Percentiles rank a stretch among this genome's conserved stretches.
Evolutionary conservation across 2,888 invertebrate species (phyloP).

Genomic region (Prionchulus punctatus): DNA sequence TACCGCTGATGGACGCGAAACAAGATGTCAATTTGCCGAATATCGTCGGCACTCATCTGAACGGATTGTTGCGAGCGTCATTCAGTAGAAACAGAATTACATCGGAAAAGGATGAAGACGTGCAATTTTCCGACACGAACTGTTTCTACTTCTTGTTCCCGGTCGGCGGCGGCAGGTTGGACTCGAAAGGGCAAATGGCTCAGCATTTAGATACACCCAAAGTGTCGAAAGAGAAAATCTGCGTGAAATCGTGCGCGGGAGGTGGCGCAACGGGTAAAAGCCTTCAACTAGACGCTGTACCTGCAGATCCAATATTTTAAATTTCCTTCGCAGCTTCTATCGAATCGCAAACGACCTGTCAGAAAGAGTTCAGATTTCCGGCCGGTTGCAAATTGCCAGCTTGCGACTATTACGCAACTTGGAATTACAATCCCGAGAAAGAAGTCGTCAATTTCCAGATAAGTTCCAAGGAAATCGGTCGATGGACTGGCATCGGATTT

Average conservation of each 20-base stretch:
- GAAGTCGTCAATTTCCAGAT: slow-evolving; percentile 29
- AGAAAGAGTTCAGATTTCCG: slow-evolving; percentile 28
- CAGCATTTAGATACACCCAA: neutral
- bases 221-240: neutral
- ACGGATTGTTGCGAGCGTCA: slow-evolving; percentile 26
- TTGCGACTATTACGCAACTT: slow-evolving; percentile 30
- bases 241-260: neutral
- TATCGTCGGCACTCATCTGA: slow-evolving; percentile 20
- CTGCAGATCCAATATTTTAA: neutral
- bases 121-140: slow-evolving; percentile 19
- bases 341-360: slow-evolving; percentile 11
- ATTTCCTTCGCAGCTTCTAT: neutral
- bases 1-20: slow-evolving; percentile 13
- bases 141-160: slow-evolving; percentile 25
- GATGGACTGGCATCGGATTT: slow-evolving; percentile 35
- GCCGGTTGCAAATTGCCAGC: slow-evolving; percentile 20
- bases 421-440: slow-evolving; percentile 21
- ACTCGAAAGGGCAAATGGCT: neutral
- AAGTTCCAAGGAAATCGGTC: slow-evolving; percentile 22
- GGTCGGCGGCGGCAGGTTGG: slow-evolving; percentile 8
- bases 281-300: neutral
- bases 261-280: neutral
- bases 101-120: slow-evolving; percentile 16
- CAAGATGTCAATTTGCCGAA: slow-evolving; percentile 13
- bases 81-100: slow-evolving; percentile 24